phyloP scores from a whole-genome alignment of 2,888 invertebrate species.

The Eledona agricola region DNA sequence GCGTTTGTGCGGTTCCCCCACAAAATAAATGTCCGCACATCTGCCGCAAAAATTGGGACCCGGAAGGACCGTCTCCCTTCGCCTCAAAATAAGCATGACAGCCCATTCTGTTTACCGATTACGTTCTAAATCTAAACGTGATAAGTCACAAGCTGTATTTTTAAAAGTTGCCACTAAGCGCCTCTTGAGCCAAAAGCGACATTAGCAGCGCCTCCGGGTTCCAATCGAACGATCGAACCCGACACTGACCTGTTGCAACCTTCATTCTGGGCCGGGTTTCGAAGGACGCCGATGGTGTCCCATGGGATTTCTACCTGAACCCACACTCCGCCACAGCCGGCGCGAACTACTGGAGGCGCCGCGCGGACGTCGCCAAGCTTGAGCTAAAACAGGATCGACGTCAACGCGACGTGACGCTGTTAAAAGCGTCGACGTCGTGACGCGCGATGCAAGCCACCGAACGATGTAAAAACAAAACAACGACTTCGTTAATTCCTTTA shows the following conservation, averaged over 20 bases:
- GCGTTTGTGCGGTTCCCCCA: slow-evolving; percentile 14
- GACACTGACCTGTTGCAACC: slow-evolving; percentile 49
- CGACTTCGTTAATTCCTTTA: slow-evolving; percentile 11
- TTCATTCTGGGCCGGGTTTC: slow-evolving; percentile 44
- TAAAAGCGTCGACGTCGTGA: slow-evolving; percentile 37
- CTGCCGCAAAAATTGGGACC: slow-evolving; percentile 15
- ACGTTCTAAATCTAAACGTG: slow-evolving; percentile 12
- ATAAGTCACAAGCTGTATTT: slow-evolving; percentile 17
- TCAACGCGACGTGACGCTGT: slow-evolving; percentile 44
- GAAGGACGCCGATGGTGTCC: slow-evolving; percentile 31
- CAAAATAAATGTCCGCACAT: slow-evolving; percentile 22
- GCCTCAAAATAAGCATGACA: slow-evolving; percentile 17
- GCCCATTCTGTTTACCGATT: slow-evolving; percentile 12
- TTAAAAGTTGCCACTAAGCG: slow-evolving; percentile 24
- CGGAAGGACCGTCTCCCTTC: slow-evolving; percentile 19
- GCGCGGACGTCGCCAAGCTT: slow-evolving; percentile 41
- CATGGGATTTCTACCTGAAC: slow-evolving; percentile 34
- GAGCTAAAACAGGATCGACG: slow-evolving; percentile 51
- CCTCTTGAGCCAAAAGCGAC: slow-evolving; percentile 5
- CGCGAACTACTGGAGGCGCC: slow-evolving; percentile 48
- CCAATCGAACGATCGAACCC: too few species aligned
- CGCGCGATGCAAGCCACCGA: too few species aligned
- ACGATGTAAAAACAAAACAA: slow-evolving; percentile 1
- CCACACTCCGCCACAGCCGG: slow-evolving; percentile 40
- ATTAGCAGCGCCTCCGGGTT: too few species aligned